Base-by-base conservation (phyloP, 2,888 invertebrate genomes). In the Drosophila anomelani region DNA sequence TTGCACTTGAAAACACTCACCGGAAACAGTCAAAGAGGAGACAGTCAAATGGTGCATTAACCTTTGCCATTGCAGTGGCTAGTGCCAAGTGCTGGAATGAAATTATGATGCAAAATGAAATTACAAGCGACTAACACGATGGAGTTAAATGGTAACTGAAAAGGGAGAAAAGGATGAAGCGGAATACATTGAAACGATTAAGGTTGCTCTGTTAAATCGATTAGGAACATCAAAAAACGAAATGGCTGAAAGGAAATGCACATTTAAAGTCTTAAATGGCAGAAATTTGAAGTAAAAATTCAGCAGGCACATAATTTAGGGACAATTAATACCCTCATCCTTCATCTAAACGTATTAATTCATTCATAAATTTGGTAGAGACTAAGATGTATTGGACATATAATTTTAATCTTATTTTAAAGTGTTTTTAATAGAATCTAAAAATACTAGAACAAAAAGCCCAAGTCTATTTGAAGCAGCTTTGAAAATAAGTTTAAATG, bases 1-100 rank as follows among this genome's bases (percentile, higher is more conserved):
- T 75, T 75, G 75, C 75, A 59, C 75, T 75, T 75, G 74, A 66
- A 75, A 75, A 58, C 69, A 44, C 41, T 43, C 44, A 72, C 53
- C 57, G 66, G 56, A 59, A 41, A 55, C 38, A 55, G 77, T 39
- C 67, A 49, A 57, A 67, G 73, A 67, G 56, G 56, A 78, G 75
- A 79, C 77, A 80, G 70, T 79, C 85, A 75, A 79, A 76, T 71
- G 87, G 84, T 79, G 80, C 84, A 85, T 85, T 84, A 87, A 84
- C 84, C 84, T 82, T 63, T 75, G 69, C 56, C 84, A 79, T 81
- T 81, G 68, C 57, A 56, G 57, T 36, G 58, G 56, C n/a, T 1
- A 20, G 47, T 67, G 67, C 56, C 46, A 34, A 49, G 41, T 43
- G 43, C 56, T 49, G 68, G 57, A 57, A 67, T 68, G 34, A 49